phyloP scores from a whole-genome alignment of 2,888 invertebrate species.

The Trachelus stipa region DNA sequence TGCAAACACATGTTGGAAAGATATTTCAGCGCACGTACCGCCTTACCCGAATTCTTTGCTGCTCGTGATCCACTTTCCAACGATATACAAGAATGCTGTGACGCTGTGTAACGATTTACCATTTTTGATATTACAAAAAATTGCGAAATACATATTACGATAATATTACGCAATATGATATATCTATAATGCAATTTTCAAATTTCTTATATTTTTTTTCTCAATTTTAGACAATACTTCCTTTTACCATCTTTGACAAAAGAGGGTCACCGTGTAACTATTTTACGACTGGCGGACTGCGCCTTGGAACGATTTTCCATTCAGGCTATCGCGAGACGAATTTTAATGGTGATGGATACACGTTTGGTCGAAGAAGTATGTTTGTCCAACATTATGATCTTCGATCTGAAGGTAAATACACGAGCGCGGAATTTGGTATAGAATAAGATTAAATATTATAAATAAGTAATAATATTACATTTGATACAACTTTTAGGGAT shows the following conservation, averaged over 20 bases:
- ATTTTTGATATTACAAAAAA: not conserved
- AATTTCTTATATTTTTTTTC: conserved; percentile 10
- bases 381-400: conserved; percentile 59
- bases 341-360: conserved; percentile 61
- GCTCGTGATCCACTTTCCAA: conserved; percentile 56
- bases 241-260: conserved; percentile 58
- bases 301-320: conserved; percentile 57
- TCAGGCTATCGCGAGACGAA: conserved; percentile 52
- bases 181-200: not conserved
- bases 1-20: conserved; percentile 62
- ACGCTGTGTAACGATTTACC: conserved; percentile 48
- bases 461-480: not conserved
- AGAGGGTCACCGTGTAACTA: conserved; percentile 60
- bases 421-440: not conserved
- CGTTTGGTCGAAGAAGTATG: conserved; percentile 58
- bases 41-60: conserved; percentile 61
- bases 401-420: conserved; percentile 58
- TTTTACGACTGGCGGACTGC: conserved; percentile 52
- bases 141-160: not conserved
- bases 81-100: conserved; percentile 56
- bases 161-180: not conserved
- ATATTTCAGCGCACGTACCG: conserved; percentile 60
- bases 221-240: conserved; percentile 53
- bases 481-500: conserved; percentile 45
- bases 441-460: not conserved